phyloP scores from a whole-genome alignment of 1,140 invertebrate genomes.

The Orussus abietinus region DNA sequence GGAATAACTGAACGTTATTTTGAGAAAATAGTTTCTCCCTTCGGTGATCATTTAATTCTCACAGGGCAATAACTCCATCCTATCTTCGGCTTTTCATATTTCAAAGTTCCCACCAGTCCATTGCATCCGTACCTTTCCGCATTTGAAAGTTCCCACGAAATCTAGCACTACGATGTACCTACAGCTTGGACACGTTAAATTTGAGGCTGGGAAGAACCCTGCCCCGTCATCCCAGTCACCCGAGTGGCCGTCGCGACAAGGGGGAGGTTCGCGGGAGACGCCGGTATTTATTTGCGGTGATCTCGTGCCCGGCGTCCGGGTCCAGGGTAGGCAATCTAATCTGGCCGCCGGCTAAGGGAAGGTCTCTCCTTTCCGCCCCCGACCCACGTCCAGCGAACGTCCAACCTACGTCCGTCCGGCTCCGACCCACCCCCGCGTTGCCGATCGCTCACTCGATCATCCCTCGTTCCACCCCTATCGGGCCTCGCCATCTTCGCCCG shows the following conservation, averaged over 20 bases:
- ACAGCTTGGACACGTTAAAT: not conserved
- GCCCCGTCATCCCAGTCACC: too few relatives aligned
- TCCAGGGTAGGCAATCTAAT: conserved; percentile 42
- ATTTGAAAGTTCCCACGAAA: conserved; percentile 7
- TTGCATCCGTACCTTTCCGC: too few relatives aligned
- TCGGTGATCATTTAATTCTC: too few relatives aligned
- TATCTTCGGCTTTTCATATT: too few relatives aligned
- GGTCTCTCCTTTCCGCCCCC: conserved; percentile 16
- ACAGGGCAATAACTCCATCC: too few relatives aligned
- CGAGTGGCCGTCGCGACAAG: too few relatives aligned
- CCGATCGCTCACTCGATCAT: conserved; percentile 40
- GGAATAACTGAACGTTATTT: too few relatives aligned
- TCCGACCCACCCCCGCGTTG: conserved; percentile 14
- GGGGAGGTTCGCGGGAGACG: conserved; percentile 11
- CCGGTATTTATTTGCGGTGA: conserved; percentile 26
- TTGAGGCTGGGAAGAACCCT: not conserved
- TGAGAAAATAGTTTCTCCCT: too few relatives aligned
- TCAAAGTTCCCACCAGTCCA: too few relatives aligned
- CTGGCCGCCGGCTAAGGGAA: conserved; percentile 29
- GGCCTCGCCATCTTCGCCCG: not conserved
- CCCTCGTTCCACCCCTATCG: conserved; percentile 17
- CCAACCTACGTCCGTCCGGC: conserved; percentile 5
- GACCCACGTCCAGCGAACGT: conserved; percentile 13
- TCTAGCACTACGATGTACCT: not conserved
- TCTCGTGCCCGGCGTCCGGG: conserved; percentile 10